These are phyloP conservation scores for Epizoanthus rinbou DNA, from an alignment of 92 coral and sea anemone species.

Conservation along the genomic window DNA sequence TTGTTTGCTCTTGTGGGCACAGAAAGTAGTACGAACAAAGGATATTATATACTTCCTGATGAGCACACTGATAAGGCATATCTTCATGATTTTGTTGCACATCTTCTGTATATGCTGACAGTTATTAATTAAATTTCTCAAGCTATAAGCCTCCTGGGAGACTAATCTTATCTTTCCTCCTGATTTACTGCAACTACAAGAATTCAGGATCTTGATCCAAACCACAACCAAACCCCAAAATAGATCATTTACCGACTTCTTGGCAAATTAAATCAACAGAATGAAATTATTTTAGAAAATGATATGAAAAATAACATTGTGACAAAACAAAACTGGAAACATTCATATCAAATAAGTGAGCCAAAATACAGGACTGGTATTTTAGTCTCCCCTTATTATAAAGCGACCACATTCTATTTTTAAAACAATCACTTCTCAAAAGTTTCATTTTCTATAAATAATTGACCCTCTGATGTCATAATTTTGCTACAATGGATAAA, in stretches of 20 bases:
- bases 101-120: slow-evolving; percentile 2
- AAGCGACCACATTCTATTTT: no score
- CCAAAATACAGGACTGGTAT: no score
- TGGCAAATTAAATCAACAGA: no score
- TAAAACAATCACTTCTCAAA: no score
- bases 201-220: not conserved
- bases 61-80: not conserved
- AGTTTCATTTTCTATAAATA: no score
- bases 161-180: not conserved
- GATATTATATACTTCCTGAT: not conserved
- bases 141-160: slow-evolving; percentile 7
- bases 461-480: no score
- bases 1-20: not conserved
- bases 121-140: not conserved
- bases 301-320: no score
- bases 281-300: no score
- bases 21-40: not conserved
- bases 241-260: not conserved
- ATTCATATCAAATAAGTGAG: no score
- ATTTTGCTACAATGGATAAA: no score
- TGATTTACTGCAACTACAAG: not conserved
- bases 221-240: not conserved
- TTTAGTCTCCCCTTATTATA: no score
- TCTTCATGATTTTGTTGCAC: not conserved
- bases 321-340: no score